Conservation (phyloP, 2,888 invertebrate genomes). For the Entomobrya multifasciata region DNA sequence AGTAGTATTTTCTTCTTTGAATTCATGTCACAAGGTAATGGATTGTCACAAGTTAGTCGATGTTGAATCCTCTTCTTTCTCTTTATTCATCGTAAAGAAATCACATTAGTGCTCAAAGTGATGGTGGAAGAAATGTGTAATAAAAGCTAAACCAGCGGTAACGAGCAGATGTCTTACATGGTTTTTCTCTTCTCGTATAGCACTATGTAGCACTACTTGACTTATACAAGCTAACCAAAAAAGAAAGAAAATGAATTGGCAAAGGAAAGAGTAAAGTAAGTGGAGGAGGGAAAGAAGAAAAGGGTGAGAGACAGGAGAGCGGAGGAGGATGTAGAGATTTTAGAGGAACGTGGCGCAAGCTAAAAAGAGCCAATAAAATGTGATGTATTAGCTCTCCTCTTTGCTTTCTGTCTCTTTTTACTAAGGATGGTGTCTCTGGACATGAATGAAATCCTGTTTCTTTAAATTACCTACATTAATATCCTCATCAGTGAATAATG, state of each 20-base stretch:
- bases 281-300: background rate
- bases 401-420: background rate
- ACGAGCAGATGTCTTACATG: conserved; percentile 25
- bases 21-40: conserved; percentile 70
- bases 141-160: background rate
- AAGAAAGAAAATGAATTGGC: conserved; percentile 57
- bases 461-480: conserved; percentile 13
- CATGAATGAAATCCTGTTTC: conserved; percentile 13
- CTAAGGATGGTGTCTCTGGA: conserved; percentile 21
- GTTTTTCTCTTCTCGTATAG: background rate
- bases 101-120: conserved; percentile 62
- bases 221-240: too few species aligned
- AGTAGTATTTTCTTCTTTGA: conserved; percentile 37
- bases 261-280: background rate
- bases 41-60: conserved; percentile 68
- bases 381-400: conserved; percentile 37
- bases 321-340: conserved; percentile 30
- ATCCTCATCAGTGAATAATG: conserved; percentile 16
- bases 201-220: background rate
- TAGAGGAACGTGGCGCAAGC: conserved; percentile 4
- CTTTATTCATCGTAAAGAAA: conserved; percentile 38
- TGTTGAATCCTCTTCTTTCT: conserved; percentile 57
- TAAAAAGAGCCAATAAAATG: conserved; percentile 39
- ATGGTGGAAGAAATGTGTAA: conserved; percentile 7
- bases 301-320: background rate